Evolutionary conservation across 2,797 vertebrate genomes (phyloP).

Genomic region (Clarias laeviceps): DNA sequence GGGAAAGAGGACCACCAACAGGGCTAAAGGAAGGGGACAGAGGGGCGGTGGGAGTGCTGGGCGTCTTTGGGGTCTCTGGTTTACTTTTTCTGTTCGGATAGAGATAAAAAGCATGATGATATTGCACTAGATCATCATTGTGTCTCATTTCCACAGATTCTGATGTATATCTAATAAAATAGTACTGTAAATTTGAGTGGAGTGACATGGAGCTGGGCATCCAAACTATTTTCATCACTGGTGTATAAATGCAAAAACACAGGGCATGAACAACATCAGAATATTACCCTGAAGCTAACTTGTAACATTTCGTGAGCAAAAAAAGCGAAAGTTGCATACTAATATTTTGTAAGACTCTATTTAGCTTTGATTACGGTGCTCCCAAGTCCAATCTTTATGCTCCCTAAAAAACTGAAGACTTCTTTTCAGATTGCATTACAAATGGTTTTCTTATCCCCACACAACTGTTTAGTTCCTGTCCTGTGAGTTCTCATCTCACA

Average conservation of each 20-base stretch:
- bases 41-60: slow-evolving; percentile 85
- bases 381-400: no score
- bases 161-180: neutral
- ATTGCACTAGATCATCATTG: neutral
- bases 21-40: slow-evolving; percentile 77
- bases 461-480: no score
- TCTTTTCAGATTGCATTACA: no score
- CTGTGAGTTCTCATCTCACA: no score
- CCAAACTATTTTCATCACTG: slow-evolving; percentile 8
- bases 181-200: neutral
- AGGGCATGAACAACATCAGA: no score
- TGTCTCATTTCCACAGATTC: neutral
- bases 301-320: no score
- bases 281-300: no score
- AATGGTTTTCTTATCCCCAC: no score
- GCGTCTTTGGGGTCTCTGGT: slow-evolving; percentile 76
- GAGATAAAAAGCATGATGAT: neutral
- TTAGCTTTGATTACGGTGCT: no score
- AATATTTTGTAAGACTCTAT: no score
- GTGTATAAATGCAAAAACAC: neutral
- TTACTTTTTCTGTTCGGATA: slow-evolving; percentile 76
- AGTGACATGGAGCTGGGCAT: neutral
- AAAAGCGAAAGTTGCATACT: no score
- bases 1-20: slow-evolving; percentile 73
- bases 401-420: no score